A percentile compares a stretch with the other conserved stretches of the same genome.
Evolutionary conservation across 2,797 vertebrate species (phyloP).

Genomic region (Notoglanidium macrostoma): DNA sequence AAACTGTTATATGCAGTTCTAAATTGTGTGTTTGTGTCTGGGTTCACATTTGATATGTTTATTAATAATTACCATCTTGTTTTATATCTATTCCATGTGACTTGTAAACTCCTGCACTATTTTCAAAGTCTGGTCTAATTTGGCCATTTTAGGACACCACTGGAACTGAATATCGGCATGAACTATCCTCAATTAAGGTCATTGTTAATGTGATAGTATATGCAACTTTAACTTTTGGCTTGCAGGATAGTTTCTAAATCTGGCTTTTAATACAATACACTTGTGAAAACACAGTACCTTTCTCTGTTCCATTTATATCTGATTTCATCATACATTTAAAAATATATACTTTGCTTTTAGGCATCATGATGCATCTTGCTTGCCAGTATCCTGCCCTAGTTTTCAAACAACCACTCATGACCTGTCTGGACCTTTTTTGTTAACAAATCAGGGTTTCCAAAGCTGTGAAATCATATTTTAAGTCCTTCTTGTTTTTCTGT

Average conservation of each 20-base stretch:
- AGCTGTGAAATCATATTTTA: not conserved
- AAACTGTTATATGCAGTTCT: not conserved
- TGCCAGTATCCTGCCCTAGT: constrained; percentile 1
- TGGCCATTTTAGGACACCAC: not conserved
- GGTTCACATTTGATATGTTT: not conserved
- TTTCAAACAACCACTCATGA: not conserved
- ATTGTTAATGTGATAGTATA: not conserved
- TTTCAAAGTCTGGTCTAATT: not conserved
- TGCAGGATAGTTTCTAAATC: not conserved
- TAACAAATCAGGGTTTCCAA: not conserved
- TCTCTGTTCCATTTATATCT: not conserved
- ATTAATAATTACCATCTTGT: not conserved
- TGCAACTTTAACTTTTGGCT: not conserved
- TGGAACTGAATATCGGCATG: not conserved
- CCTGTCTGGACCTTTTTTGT: not conserved
- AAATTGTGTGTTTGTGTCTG: not conserved
- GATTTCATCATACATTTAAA: not conserved
- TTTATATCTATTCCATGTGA: not conserved
- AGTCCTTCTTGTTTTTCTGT: not conserved
- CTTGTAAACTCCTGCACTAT: not conserved
- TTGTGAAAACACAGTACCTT: not conserved
- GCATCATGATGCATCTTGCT: not conserved
- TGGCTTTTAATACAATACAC: not conserved
- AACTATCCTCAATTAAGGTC: not conserved
- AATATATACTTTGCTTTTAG: not conserved